A percentile compares a stretch with the other conserved stretches of the same genome.
phyloP scores from a whole-genome alignment of 2,797 vertebrate species.

The Phaenicophaeus curvirostris region DNA sequence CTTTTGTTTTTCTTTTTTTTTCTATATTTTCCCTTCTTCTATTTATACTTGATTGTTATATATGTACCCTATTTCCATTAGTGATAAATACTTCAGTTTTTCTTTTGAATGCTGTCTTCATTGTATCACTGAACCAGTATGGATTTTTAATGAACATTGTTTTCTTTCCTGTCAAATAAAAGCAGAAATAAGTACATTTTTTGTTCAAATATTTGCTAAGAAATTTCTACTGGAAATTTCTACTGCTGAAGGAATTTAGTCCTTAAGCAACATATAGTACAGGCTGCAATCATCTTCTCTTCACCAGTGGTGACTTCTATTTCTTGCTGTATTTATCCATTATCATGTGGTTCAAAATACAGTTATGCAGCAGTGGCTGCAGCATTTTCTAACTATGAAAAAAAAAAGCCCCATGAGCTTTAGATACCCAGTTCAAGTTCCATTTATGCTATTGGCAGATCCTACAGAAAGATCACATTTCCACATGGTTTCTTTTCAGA shows the following conservation, averaged over 20 bases:
- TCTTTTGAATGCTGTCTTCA: background rate
- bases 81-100: background rate
- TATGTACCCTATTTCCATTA: background rate
- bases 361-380: background rate
- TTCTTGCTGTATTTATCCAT: background rate
- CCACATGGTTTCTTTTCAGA: conserved; percentile 7
- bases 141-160: background rate
- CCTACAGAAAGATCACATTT: background rate
- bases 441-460: background rate
- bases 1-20: background rate
- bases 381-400: background rate
- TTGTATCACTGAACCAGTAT: background rate
- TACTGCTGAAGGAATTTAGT: background rate
- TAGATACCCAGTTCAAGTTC: background rate
- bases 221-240: background rate
- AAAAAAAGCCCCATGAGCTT: conserved; percentile 6
- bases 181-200: background rate
- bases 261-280: background rate
- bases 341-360: background rate
- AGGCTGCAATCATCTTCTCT: background rate
- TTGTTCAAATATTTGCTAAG: background rate
- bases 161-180: background rate
- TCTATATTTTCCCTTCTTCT: background rate
- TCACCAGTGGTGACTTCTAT: background rate
- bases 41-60: background rate